Conservation (phyloP, 2,888 invertebrate species). For the Atrina japonica region DNA sequence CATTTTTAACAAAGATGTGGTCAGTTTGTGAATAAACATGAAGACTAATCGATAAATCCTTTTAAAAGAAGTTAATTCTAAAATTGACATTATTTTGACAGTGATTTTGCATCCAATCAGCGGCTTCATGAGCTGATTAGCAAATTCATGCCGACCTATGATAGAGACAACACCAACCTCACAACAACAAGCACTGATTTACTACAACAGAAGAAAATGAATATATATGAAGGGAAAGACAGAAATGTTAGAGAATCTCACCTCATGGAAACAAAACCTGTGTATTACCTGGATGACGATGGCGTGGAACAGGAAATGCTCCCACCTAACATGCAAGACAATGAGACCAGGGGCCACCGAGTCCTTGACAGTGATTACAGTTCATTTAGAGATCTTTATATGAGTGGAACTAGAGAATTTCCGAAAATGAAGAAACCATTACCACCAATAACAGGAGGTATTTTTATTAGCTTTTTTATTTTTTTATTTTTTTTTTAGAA, state of each 20-base stretch:
- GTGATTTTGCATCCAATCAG: slow-evolving; percentile 67
- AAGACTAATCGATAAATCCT: too few species aligned
- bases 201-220: slow-evolving; percentile 70
- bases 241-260: slow-evolving; percentile 59
- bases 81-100: slow-evolving; percentile 44
- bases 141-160: slow-evolving; percentile 55
- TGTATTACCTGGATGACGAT: slow-evolving; percentile 67
- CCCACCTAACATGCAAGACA: slow-evolving; percentile 32
- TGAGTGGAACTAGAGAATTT: slow-evolving; percentile 48
- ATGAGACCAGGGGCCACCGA: slow-evolving; percentile 32
- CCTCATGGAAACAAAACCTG: slow-evolving; percentile 62
- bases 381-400: slow-evolving; percentile 60
- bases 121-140: slow-evolving; percentile 62
- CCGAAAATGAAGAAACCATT: slow-evolving; percentile 61
- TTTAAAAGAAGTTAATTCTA: too few species aligned
- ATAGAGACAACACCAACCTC: slow-evolving; percentile 58
- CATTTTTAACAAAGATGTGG: too few species aligned
- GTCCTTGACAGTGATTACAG: slow-evolving; percentile 52
- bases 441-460: slow-evolving; percentile 57
- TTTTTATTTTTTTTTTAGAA: too few species aligned
- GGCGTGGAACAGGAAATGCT: slow-evolving; percentile 41
- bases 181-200: slow-evolving; percentile 60
- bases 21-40: too few species aligned
- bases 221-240: slow-evolving; percentile 55
- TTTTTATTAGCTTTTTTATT: too few species aligned